A percentile compares a stretch with the other conserved stretches of the same genome.
These are phyloP conservation scores for Lytechinus variegatus DNA, from an alignment of 35 echinoderm and acorn worm species.

Conservation along the genomic window DNA sequence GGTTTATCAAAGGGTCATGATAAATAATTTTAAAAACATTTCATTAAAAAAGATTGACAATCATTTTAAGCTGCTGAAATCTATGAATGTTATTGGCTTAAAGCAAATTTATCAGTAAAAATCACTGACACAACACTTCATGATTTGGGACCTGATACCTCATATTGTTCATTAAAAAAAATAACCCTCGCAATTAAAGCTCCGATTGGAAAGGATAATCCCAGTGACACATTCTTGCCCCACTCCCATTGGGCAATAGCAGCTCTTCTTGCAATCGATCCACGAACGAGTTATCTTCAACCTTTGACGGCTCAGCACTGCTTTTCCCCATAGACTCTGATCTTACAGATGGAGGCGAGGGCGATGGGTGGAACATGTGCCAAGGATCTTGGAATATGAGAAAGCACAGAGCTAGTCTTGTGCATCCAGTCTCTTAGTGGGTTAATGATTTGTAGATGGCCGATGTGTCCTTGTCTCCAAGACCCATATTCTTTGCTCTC, in stretches of 20 bases:
- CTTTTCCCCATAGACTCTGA: neutral
- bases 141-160: no score
- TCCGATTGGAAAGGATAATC: no score
- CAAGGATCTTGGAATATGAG: conserved; percentile 17
- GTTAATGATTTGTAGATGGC: conserved; percentile 66
- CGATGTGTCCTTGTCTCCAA: conserved; percentile 72
- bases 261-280: neutral
- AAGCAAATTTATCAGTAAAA: no score
- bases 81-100: no score
- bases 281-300: neutral
- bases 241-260: neutral
- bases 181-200: no score
- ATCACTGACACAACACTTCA: no score
- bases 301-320: neutral
- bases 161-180: no score
- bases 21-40: neutral
- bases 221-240: neutral
- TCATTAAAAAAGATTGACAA: neutral
- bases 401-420: conserved; percentile 37
- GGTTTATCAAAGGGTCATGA: neutral
- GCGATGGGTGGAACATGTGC: neutral
- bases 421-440: conserved; percentile 53
- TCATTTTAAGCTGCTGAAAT: no score
- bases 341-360: neutral
- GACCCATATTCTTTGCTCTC: conserved; percentile 67